Evolutionary conservation across 2,888 invertebrate species (phyloP), one percentile per base, ranked within the genome.

Genomic region (Brachyptera risi): DNA sequence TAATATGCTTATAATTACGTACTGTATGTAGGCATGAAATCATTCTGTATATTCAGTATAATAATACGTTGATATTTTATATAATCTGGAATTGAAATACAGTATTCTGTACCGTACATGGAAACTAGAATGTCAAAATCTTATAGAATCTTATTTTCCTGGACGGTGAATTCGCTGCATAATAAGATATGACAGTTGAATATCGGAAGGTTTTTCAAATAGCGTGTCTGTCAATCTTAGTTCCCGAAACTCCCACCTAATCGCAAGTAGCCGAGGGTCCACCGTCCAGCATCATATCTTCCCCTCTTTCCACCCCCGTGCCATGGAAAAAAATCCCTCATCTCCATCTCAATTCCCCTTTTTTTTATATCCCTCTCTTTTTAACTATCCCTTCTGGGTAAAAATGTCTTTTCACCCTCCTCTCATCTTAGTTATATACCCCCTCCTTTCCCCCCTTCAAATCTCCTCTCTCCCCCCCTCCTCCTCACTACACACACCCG

Each of bases 341-440:
- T 38, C 31, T 26, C 49, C 56, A 35, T 50, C 59, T 23, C 13
- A 54, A 54, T 54, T 35, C 60, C 50, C 31, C 49, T 59, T 56
- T 54, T 54, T 35, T 23, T 44, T 58, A 37, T 47, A 21, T 54
- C 54, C 54, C 58, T 47, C 58, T 42, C 59, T 56, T 56, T 54
- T 59, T 38, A 50, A 50, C 27, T 40, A 50, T 59, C 59, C 42
- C 49, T 42, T 21, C 50, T 51, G 50, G 50, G 57, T 61, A 61
- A 61, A 57, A 57, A 42, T 47, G 38, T 57, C 50, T 50, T 58
- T 56, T 54, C 50, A 44, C 27, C 19, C 50, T 23, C 51, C 51
- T 49, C 56, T 61, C 64, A 44, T 59, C 58, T 47, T 61, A 58
- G 58, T 63, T 56, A 59, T 51, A 57, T 44, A 58, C 37, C 31